A percentile compares a stretch with the other conserved stretches of the same genome.
Evolutionary conservation across 2,113 vertebrate species (phyloP).

Genomic region (Ptyas mucosa): DNA sequence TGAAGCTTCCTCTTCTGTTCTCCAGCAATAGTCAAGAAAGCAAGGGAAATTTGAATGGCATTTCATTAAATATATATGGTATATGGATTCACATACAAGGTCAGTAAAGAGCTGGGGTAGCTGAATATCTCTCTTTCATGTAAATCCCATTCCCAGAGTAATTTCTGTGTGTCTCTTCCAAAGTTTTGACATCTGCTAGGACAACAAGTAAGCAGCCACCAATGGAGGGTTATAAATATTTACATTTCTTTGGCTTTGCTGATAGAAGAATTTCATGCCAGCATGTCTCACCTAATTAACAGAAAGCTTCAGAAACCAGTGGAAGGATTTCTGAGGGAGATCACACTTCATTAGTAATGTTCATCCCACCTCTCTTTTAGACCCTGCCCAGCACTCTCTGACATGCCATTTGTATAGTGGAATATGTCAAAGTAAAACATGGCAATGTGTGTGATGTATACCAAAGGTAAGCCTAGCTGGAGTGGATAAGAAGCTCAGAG

Average conservation of each 20-base stretch:
- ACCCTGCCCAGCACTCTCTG: background rate
- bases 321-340: constrained; percentile 42
- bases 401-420: constrained; percentile 16
- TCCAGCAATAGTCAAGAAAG: constrained; percentile 40
- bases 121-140: background rate
- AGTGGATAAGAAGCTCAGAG: background rate
- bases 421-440: background rate
- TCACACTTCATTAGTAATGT: constrained; percentile 54
- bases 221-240: constrained; percentile 64
- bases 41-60: constrained; percentile 22
- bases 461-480: background rate
- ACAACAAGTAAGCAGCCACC: constrained; percentile 60
- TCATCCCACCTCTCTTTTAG: background rate
- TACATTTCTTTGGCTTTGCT: constrained; percentile 58
- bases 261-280: constrained; percentile 56
- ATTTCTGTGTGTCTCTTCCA: background rate
- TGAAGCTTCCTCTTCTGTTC: constrained; percentile 42
- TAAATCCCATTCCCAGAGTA: background rate
- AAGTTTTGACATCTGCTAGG: background rate
- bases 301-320: constrained; percentile 39
- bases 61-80: constrained; percentile 50
- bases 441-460: constrained; percentile 15
- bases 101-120: background rate
- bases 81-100: background rate
- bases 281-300: constrained; percentile 64